Evolutionary conservation across 2,888 invertebrate species (phyloP), one percentile per base, ranked within the genome.

Genomic region (Tetanocera ferruginea): DNA sequence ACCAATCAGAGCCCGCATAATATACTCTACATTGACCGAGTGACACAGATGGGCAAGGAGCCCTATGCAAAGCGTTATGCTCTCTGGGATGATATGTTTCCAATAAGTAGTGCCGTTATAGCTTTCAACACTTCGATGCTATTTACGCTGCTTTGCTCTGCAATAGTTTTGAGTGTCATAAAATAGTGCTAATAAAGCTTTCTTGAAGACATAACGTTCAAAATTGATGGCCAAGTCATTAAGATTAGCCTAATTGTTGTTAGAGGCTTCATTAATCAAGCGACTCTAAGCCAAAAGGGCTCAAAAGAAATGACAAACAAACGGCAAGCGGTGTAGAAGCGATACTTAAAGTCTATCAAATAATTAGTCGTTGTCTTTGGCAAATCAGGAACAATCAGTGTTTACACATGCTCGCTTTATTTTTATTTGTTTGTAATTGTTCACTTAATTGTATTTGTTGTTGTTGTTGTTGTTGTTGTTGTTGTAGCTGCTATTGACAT

Each of bases 201-300:
- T 23, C 8, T 57, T 23, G 3, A 60, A 25, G 4, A 60, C 19
- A 25, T 19, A 23, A 60, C 28, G n/a, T 14, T 60, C 9, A 6
- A 23, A 57, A 57, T 23, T 23, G 3, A 57, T 57, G 9, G 23
- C 57, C 11, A 11, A 83, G 84, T 84, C 83, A 83, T 87, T 87
- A 83, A 87, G 87, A 87, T 87, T 83, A 82, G 77, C 81, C 82
- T 86, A 87, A 86, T 86, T 85, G 84, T 81, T 82, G 76, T 71
- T 73, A 11, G 31, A n/a, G 76, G 82, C 84, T 85, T 85, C 85
- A 88, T 88, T 87, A 88, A 88, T 88, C 87, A 88, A 87, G 83
- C 71, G 62, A 64, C 51, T 57, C 66, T 75, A 76, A 72, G 72
- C 57, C 34, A 17, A 60, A 37, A 67, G 67, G 19, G n/a, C 11